A percentile compares a stretch with the other conserved stretches of the same genome.
Evolutionary conservation across 2,797 vertebrate species (phyloP).

Genomic region (Onychomys torridus): DNA sequence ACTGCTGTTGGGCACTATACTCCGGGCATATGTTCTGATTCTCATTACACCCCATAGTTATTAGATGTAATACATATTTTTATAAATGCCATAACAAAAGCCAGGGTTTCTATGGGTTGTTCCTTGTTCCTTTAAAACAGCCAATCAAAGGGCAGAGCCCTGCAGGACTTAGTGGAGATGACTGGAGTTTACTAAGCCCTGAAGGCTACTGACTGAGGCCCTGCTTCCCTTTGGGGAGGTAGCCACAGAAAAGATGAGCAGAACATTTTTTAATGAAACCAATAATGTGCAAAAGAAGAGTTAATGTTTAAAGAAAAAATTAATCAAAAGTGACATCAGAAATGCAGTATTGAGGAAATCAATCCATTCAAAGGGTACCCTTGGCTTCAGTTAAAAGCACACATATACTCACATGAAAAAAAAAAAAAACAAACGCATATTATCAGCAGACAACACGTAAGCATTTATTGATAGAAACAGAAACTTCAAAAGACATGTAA

Average conservation of each 20-base stretch:
- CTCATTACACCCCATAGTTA: conserved; percentile 86
- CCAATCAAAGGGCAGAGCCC: conserved; percentile 59
- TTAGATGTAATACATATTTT: conserved; percentile 85
- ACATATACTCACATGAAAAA: conserved; percentile 69
- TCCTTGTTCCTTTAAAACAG: conserved; percentile 58
- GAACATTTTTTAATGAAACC: conserved; percentile 90
- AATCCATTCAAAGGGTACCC: conserved; percentile 88
- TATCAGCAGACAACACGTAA: conserved; percentile 71
- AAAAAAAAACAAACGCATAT: conserved; percentile 65
- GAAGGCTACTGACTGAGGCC: conserved; percentile 49
- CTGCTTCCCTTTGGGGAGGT: conserved; percentile 79
- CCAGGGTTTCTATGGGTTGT: conserved; percentile 68
- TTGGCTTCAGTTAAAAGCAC: conserved; percentile 73
- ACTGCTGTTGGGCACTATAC: conserved; percentile 83
- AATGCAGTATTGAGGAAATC: conserved; percentile 90
- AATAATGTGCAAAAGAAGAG: conserved; percentile 90
- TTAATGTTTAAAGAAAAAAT: conserved; percentile 90
- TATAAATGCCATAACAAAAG: conserved; percentile 82
- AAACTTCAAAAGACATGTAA: conserved; percentile 51
- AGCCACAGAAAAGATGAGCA: conserved; percentile 86
- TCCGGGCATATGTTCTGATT: conserved; percentile 86
- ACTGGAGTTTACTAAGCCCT: conserved; percentile 48
- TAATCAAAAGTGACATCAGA: conserved; percentile 90
- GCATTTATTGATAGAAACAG: conserved; percentile 42
- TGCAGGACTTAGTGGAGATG: conserved; percentile 49